Base-by-base conservation (phyloP, 2,888 invertebrate species). In the Rhagophthalmus giganteus region DNA sequence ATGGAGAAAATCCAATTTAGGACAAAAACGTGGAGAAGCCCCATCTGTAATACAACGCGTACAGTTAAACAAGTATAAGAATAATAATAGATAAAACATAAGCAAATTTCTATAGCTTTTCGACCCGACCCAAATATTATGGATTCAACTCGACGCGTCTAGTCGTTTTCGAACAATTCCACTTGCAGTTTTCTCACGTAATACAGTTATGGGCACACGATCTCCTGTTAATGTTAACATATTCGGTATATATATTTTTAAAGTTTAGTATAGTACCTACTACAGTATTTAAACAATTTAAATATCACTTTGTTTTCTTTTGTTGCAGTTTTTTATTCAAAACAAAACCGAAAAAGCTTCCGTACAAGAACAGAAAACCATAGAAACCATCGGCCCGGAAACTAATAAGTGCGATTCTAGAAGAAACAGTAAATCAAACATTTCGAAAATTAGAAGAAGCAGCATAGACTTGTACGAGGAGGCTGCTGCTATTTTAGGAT, bases 391-490 rank as follows among this genome's bases (percentile, higher is more conserved):
- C n/a, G 44, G 40, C 30, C 39, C 41, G 35, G 58, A 53, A 31
- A 31, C 32, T 20, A 42, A 49, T 24, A 58, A 58, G 34, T 54
- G 57, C 34, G 32, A 27, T 13, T 35, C 54, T 27, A 55, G 38
- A 41, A 42, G 31, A 26, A 47, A 41, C 24, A 33, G 9, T 31
- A 47, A 47, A 41, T 28, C 14, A 35, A 53, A 55, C 28, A 52
- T 40, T 34, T 44, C 58, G 38, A 61, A 62, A 39, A 68, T 63
- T 49, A 60, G 71, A 48, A 61, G 68, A 44, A 70, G 61, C 58
- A 72, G 71, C 63, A 65, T 74, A 63, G 74, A 73, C 45, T 61
- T 74, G 5, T 74, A 74, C 60, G 70, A 73, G 51, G 74, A 74
- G 58, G 74, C 74, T 2, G 73, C 74, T 15, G 64, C 73, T 9